A percentile compares a stretch with the other conserved stretches of the same genome.
These are phyloP conservation scores for Hemicentrotus pulcherrimus DNA, from an alignment of 35 echinoderm and acorn worm genomes.

Conservation along the genomic window DNA sequence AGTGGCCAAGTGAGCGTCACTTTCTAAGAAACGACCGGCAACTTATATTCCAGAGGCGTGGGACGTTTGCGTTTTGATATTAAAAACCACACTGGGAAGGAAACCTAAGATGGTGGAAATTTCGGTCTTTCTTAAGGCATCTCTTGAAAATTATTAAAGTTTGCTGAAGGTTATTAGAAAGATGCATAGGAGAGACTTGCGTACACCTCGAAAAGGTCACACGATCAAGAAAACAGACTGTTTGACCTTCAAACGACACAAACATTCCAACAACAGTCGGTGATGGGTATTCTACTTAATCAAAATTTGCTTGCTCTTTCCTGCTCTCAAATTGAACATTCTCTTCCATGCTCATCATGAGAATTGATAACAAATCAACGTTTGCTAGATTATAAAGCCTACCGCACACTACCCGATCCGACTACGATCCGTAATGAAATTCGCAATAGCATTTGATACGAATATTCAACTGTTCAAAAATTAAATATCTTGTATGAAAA, in stretches of 20 bases:
- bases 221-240: background rate
- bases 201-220: background rate
- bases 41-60: background rate
- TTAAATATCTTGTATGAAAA: too few relatives aligned
- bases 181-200: background rate
- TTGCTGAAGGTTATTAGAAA: constrained; percentile 5
- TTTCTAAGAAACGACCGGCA: background rate
- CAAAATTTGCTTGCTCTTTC: background rate
- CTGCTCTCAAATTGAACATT: background rate
- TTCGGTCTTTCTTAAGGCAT: background rate
- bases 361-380: too few relatives aligned
- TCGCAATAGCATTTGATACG: too few relatives aligned
- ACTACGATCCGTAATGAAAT: too few relatives aligned
- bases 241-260: constrained; percentile 1
- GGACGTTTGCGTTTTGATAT: background rate
- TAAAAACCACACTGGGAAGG: background rate
- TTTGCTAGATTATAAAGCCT: too few relatives aligned
- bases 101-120: background rate
- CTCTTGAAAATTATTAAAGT: constrained; percentile 6
- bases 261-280: background rate
- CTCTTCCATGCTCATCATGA: too few relatives aligned
- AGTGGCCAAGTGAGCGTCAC: background rate
- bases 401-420: too few relatives aligned
- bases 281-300: background rate
- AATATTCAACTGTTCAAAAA: too few relatives aligned